Evolutionary conservation across 2,888 invertebrate genomes (phyloP), one percentile per base, ranked within the genome.

Genomic region (Hypomecis punctinalis): DNA sequence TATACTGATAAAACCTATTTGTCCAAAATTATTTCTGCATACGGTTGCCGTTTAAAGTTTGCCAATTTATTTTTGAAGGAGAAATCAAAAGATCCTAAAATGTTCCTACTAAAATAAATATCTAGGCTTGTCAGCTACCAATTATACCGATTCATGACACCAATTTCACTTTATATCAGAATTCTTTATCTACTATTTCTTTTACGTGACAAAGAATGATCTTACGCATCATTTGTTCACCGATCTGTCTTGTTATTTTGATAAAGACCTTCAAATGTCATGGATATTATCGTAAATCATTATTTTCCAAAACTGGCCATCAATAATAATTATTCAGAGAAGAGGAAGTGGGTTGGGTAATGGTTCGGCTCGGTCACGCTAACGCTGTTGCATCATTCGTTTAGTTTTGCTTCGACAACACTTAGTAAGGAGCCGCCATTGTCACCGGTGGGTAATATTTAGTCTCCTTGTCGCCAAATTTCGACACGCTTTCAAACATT

Each of bases 401-500:
- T 69, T 52, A 66, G 67, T 54, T 66, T 67, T 60, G 60, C 56
- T 65, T 56, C 23, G 56, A 56, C 60, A 57, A 45, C 60, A 60
- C 46, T 61, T 59, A 35, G 55, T 55, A 45, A 49, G 63, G 63
- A 59, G 46, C 35, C n/a, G 35, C 40, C 33, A 48, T 53, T 57
- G 61, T 53, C 48, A 55, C 47, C 45, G 57, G 52, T 52, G 42
- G 42, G 23, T 54, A 51, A 39, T 51, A 53, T 63, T 45, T 56
- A 36, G 40, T 11, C 42, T 53, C 53, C 55, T 56, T 61, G 51
- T 55, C 33, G 37, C 60, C 60, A 67, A 61, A 68, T 67, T 71
- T 74, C 69, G 76, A 62, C 71, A 78, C 78, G 78, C 79, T 82
- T 81, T 81, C 78, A 64, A 76, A 72, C 73, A 70, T 76, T 23